Conservation (phyloP, 2,113 vertebrate genomes). For the Hirundichthys speculiger region DNA sequence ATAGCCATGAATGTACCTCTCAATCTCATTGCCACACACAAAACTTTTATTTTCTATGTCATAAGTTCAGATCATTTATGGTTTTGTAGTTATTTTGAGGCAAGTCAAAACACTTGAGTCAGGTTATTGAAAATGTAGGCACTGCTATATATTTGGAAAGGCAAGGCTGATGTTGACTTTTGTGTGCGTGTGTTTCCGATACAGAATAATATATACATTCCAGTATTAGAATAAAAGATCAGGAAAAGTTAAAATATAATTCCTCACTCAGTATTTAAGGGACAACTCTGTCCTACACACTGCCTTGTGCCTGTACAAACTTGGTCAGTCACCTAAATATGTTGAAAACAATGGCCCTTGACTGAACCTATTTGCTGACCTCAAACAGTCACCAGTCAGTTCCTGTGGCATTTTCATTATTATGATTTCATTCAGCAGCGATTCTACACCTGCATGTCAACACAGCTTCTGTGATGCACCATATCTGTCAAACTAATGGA, state of each 20-base stretch:
- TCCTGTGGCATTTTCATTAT: slow-evolving; percentile 60
- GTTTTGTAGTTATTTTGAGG: too few relatives aligned
- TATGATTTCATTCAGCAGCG: slow-evolving; percentile 50
- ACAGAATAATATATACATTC: not conserved
- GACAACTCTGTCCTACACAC: not conserved
- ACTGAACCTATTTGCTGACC: slow-evolving; percentile 38
- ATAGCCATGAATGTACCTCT: too few relatives aligned
- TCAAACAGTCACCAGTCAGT: slow-evolving; percentile 40
- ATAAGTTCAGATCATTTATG: too few relatives aligned
- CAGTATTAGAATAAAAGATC: not conserved
- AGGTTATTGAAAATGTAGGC: too few relatives aligned
- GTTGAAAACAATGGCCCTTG: slow-evolving; percentile 22
- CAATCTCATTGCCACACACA: too few relatives aligned
- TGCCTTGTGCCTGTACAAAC: not conserved
- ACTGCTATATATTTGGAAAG: too few relatives aligned
- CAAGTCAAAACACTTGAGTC: too few relatives aligned
- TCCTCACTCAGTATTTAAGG: too few relatives aligned
- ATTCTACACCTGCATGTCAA: slow-evolving; percentile 65
- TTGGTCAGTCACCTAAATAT: not conserved
- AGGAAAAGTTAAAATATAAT: not conserved
- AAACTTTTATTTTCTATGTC: too few relatives aligned
- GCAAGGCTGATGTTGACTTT: too few relatives aligned
- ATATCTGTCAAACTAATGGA: slow-evolving; percentile 81
- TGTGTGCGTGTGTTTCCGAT: too few relatives aligned
- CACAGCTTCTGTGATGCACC: slow-evolving; percentile 55